Evolutionary conservation across 2,113 vertebrate species (phyloP).

Genomic region (Petroica traversi): DNA sequence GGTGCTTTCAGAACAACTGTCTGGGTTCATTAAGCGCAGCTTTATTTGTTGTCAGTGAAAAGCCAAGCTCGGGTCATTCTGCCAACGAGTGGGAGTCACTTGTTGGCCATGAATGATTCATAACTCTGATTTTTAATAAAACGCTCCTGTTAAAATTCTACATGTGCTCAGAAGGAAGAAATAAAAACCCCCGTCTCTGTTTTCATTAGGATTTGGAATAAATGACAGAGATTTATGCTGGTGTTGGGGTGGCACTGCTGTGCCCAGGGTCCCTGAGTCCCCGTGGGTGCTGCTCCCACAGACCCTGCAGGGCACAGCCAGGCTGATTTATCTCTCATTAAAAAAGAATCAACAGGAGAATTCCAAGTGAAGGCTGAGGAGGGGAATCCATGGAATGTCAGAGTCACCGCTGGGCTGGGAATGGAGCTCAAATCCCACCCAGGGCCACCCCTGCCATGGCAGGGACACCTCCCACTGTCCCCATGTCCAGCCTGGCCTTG

Average conservation of each 20-base stretch:
- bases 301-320: background rate
- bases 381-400: background rate
- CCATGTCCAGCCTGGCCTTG: background rate
- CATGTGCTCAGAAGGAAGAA: slow-evolving; percentile 21
- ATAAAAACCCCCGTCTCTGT: slow-evolving; percentile 1
- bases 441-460: background rate
- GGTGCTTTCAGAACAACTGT: slow-evolving; percentile 47
- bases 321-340: background rate
- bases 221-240: background rate
- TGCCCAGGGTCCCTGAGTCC: background rate
- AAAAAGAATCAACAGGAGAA: background rate
- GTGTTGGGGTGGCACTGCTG: background rate
- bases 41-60: slow-evolving; percentile 57
- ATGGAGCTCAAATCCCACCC: background rate
- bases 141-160: background rate
- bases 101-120: slow-evolving; percentile 35
- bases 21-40: slow-evolving; percentile 35
- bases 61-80: slow-evolving; percentile 48
- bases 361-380: background rate
- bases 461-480: background rate
- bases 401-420: rapidly evolving
- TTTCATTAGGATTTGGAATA: slow-evolving; percentile 31
- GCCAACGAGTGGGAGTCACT: slow-evolving; percentile 31
- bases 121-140: slow-evolving; percentile 8
- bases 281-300: background rate